These are phyloP conservation scores for Drosophila neotestacea DNA, from an alignment of 2,888 invertebrate species.

Conservation along the genomic window DNA sequence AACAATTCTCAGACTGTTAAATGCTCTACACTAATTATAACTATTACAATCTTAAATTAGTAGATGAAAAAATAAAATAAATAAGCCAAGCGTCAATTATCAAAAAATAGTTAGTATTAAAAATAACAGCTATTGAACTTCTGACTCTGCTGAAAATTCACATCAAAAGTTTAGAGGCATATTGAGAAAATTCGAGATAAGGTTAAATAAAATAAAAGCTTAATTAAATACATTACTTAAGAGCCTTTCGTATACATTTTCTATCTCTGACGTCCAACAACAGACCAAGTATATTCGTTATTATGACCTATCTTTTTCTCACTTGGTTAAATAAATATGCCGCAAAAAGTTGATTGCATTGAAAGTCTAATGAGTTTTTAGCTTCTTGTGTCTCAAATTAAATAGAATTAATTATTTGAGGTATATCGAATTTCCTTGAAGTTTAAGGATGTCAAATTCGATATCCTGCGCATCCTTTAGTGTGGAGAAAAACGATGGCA, in stretches of 20 bases:
- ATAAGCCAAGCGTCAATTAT: no score
- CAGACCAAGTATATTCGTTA: background rate
- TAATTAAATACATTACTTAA: background rate
- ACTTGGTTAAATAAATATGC: constrained; percentile 2
- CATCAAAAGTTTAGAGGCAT: no score
- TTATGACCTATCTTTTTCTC: background rate
- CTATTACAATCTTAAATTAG: no score
- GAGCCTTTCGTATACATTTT: background rate
- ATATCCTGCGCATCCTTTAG: background rate
- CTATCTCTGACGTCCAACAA: background rate
- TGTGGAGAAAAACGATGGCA: constrained; percentile 40
- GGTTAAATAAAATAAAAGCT: background rate
- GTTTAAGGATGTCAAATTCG: constrained; percentile 13
- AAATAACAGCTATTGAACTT: no score
- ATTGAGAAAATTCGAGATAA: no score
- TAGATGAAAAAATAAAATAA: no score
- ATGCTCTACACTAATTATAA: background rate
- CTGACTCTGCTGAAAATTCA: no score
- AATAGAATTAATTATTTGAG: constrained; percentile 56
- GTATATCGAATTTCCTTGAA: constrained; percentile 23
- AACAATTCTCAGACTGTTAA: background rate
- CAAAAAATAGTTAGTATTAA: no score
- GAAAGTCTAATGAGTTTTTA: constrained; percentile 23
- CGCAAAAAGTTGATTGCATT: constrained; percentile 35
- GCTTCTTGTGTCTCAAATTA: constrained; percentile 31